Percentiles rank a stretch among this genome's conserved stretches.
These are phyloP conservation scores for Esperia sulphurella DNA, from an alignment of 2,888 invertebrate genomes.

Conservation along the genomic window DNA sequence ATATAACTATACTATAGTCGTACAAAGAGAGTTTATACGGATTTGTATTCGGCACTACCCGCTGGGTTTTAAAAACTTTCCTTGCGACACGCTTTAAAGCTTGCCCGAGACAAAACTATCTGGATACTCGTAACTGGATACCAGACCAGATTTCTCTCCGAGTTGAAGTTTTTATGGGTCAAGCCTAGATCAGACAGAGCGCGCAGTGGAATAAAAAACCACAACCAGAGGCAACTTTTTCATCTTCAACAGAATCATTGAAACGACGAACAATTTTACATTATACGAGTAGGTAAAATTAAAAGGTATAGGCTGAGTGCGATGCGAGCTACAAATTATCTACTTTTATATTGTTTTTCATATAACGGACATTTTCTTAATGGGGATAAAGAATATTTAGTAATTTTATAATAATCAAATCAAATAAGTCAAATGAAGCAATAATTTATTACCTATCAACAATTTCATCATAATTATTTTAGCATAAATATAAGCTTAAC, in stretches of 20 bases:
- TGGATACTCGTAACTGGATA: constrained; percentile 47
- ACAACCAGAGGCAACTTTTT: neutral
- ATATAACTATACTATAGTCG: too few relatives aligned
- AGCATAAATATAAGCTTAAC: too few relatives aligned
- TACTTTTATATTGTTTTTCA: too few relatives aligned
- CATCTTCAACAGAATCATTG: neutral
- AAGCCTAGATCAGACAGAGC: constrained; percentile 60
- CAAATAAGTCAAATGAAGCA: too few relatives aligned
- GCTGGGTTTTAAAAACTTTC: constrained; percentile 58
- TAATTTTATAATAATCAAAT: too few relatives aligned
- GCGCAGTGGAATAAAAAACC: neutral
- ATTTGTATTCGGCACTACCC: constrained; percentile 58
- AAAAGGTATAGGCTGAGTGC: too few relatives aligned
- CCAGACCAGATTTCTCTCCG: constrained; percentile 52
- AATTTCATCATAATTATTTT: too few relatives aligned
- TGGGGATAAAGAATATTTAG: too few relatives aligned
- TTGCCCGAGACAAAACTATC: constrained; percentile 58
- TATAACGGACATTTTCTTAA: too few relatives aligned
- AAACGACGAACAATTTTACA: neutral
- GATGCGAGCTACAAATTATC: too few relatives aligned
- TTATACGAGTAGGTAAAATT: too few relatives aligned
- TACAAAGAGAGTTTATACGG: constrained; percentile 9
- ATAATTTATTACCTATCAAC: too few relatives aligned
- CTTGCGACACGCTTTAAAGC: constrained; percentile 57
- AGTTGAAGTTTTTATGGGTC: constrained; percentile 68